phyloP scores from a whole-genome alignment of 2,888 invertebrate species.

The Conomelus anceps region DNA sequence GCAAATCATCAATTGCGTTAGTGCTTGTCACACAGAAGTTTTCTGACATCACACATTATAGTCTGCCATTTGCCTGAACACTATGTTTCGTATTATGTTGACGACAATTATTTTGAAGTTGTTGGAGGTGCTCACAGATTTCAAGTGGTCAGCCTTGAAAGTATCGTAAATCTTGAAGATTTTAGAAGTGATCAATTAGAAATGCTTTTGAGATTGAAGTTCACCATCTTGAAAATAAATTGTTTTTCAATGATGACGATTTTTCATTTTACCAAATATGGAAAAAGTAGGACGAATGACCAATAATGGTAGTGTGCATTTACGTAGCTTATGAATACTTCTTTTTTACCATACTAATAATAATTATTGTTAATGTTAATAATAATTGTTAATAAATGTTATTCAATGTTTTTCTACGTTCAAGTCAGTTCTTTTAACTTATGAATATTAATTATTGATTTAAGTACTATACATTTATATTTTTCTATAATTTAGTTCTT shows the following conservation, averaged over 20 bases:
- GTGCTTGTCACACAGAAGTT: background rate
- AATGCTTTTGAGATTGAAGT: background rate
- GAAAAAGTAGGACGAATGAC: background rate
- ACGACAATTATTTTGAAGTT: background rate
- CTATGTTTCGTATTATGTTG: background rate
- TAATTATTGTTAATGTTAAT: too few species aligned
- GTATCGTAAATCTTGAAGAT: background rate
- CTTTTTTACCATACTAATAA: too few species aligned
- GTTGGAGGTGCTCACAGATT: background rate
- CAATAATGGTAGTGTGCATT: background rate
- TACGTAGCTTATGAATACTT: too few species aligned
- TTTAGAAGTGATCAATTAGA: background rate
- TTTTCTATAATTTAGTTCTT: too few species aligned
- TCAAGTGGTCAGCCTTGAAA: background rate
- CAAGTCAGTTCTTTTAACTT: too few species aligned
- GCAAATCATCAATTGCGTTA: background rate
- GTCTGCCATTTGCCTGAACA: background rate
- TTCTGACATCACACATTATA: background rate
- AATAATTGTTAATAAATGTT: too few species aligned
- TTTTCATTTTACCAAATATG: background rate
- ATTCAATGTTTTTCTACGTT: too few species aligned
- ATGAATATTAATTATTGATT: too few species aligned
- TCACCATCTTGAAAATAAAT: background rate
- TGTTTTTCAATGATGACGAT: background rate
- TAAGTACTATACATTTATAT: too few species aligned